phyloP scores from a whole-genome alignment of 2,888 invertebrate genomes.

The Minunthozetes semirufus region DNA sequence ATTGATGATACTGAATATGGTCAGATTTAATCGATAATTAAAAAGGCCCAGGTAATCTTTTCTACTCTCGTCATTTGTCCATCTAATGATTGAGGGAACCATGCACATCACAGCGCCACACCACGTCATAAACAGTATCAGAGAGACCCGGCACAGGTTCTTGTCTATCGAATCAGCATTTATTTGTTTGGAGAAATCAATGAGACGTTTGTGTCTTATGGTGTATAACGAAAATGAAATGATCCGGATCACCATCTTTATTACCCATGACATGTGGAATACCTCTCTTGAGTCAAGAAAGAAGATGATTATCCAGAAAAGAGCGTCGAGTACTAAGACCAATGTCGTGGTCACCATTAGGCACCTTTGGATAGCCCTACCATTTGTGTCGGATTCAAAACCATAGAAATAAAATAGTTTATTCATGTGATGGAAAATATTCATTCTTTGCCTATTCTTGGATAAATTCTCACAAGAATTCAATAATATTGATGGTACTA shows the following conservation, averaged over 20 bases:
- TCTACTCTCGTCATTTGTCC: not conserved
- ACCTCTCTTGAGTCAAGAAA: not conserved
- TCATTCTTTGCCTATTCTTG: not conserved
- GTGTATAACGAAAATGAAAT: not conserved
- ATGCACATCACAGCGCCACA: not conserved
- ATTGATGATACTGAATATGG: not conserved
- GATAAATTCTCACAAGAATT: too few relatives aligned
- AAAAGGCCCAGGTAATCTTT: not conserved
- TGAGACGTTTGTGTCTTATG: not conserved
- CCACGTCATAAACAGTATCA: not conserved
- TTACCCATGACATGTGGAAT: not conserved
- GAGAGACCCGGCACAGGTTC: not conserved
- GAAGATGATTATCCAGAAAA: not conserved
- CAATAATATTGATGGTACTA: too few relatives aligned
- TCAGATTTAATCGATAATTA: not conserved
- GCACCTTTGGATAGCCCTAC: not conserved
- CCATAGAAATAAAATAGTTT: not conserved
- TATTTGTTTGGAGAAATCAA: not conserved
- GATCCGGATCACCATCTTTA: not conserved
- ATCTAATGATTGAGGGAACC: not conserved
- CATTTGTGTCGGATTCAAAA: not conserved
- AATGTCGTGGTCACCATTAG: not conserved
- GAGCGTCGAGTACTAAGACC: too few relatives aligned
- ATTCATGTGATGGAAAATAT: constrained; percentile 2
- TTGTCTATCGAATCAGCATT: not conserved